Evolutionary conservation across 1,140 invertebrate species (phyloP), one percentile per base, ranked within the genome.

Genomic region (Drosophila dunni): DNA sequence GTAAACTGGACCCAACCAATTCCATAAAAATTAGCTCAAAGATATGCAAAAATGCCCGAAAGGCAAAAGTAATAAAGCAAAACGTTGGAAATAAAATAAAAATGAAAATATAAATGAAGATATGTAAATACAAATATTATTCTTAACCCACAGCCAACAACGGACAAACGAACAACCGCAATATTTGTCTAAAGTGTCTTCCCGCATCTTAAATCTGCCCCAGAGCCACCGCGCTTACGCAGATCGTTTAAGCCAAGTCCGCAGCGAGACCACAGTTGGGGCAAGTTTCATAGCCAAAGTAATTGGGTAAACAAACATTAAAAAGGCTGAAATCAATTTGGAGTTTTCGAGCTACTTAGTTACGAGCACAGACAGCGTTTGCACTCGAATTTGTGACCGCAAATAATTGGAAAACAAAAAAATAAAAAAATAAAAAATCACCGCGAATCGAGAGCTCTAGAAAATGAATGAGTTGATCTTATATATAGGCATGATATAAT

Each of bases 1-100:
- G 53, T 56, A 40, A 50, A 36, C 51, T 38, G 38, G 44, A 40
- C 63, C 36, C 63, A 73, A 73, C 69, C 75, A 58, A 67, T 77
- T 77, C 69, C 57, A 71, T 70, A 74, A 74, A 77, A 77, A 77
- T 77, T 77, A 77, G 75, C 75, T 74, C 75, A 77, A 68, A 67
- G 36, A 77, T 73, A 77, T 77, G 75, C 75, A 74, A 68, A 77
- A 64, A 61, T 60, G 69, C 61, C 42, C 58, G 53, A 72, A 66
- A 63, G 61, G 61, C 34, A 15, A 51, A 62, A 29, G 24, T 29
- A 29, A 29, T 29, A 29, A 29, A 56, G 53, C 15, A 24, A 58
- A 24, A 33, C 46, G 48, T 50, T 15, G 51, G 40, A 42, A 38
- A 10, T 5, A 10, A 42, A n/a, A 13, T 53, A 75, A 75, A 54